Percentiles rank a stretch among this genome's conserved stretches.
Conservation (phyloP, 2,888 invertebrate species). For the Spilosoma lubricipeda region DNA sequence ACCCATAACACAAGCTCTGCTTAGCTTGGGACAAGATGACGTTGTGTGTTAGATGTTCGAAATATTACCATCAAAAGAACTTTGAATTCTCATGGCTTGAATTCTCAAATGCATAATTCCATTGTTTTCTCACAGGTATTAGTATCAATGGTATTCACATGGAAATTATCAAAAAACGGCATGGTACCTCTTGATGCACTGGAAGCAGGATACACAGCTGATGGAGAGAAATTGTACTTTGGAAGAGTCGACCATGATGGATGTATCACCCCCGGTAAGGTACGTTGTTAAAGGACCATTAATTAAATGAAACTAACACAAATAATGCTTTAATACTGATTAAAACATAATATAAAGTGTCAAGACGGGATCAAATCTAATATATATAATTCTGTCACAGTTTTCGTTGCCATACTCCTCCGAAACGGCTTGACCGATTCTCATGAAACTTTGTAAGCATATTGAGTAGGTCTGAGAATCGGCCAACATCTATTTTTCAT, state of each 20-base stretch:
- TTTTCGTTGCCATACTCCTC: no score
- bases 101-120: no score
- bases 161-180: constrained; percentile 88
- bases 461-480: no score
- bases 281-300: constrained; percentile 53
- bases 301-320: not conserved
- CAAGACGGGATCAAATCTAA: no score
- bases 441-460: no score
- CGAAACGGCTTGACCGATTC: no score
- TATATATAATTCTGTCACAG: no score
- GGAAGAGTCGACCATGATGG: constrained; percentile 89
- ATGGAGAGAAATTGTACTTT: constrained; percentile 89
- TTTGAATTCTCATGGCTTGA: not conserved
- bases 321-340: not conserved
- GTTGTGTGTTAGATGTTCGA: no score
- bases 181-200: constrained; percentile 88
- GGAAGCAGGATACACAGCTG: constrained; percentile 87
- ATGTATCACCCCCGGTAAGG: constrained; percentile 90
- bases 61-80: no score
- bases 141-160: constrained; percentile 87
- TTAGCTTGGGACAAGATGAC: no score
- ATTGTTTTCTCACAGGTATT: constrained; percentile 79
- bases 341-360: not conserved
- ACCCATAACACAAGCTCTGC: no score
- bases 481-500: no score